Conservation (phyloP, 2,888 invertebrate genomes). For the Ametastegia equiseti region DNA sequence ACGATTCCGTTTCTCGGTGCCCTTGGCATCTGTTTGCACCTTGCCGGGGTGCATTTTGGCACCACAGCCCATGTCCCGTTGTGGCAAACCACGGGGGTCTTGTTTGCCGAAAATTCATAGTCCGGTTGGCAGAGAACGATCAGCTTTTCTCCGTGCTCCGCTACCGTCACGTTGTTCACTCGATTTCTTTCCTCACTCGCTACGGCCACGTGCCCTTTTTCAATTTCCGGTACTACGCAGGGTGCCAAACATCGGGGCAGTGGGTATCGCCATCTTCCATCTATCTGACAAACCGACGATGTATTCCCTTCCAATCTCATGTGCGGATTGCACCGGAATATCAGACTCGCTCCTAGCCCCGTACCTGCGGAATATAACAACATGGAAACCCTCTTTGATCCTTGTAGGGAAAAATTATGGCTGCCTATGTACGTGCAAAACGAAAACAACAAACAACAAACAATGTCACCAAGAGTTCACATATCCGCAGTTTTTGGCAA, state of each 20-base stretch:
- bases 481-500: too few relatives aligned
- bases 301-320: slow-evolving; percentile 93
- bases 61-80: slow-evolving; percentile 98
- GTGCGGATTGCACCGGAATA: slow-evolving; percentile 94
- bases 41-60: slow-evolving; percentile 89
- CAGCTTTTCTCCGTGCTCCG: slow-evolving; percentile 85
- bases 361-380: slow-evolving; percentile 80
- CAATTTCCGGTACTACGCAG: slow-evolving; percentile 94
- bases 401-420: background rate
- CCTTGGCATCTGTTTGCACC: slow-evolving; percentile 91
- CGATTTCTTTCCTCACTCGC: slow-evolving; percentile 74
- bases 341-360: slow-evolving; percentile 93
- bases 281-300: slow-evolving; percentile 94
- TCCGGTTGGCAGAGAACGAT: slow-evolving; percentile 90
- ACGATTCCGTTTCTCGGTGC: slow-evolving; percentile 96
- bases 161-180: slow-evolving; percentile 77
- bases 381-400: background rate
- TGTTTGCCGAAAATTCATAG: slow-evolving; percentile 89
- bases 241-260: slow-evolving; percentile 96
- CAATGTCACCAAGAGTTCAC: too few relatives aligned
- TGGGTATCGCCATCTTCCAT: slow-evolving; percentile 96
- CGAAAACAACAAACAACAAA: too few relatives aligned
- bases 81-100: slow-evolving; percentile 89
- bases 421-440: too few relatives aligned
- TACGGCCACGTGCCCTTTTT: slow-evolving; percentile 86